Conservation (phyloP, 2,888 invertebrate genomes). For the Cabera pusaria region DNA sequence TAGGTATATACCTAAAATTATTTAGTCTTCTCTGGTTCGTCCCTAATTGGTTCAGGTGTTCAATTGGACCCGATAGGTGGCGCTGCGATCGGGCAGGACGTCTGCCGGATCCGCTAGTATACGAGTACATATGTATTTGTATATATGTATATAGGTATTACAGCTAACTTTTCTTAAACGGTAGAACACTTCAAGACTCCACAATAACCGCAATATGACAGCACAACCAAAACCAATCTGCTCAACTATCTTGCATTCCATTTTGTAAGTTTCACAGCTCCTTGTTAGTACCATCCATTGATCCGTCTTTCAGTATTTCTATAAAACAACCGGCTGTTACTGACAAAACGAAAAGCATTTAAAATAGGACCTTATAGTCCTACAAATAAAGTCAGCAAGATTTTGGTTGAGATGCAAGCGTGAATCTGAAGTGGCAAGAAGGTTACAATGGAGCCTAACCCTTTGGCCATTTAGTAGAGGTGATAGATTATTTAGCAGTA, state of each 20-base stretch:
- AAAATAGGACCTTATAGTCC: not conserved
- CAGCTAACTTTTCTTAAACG: conserved; percentile 5
- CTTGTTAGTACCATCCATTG: conserved; percentile 69
- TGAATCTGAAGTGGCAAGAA: not conserved
- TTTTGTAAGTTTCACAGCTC: conserved; percentile 72
- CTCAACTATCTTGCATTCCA: conserved; percentile 34
- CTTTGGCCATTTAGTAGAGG: conserved; percentile 43
- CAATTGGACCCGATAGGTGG: too few species aligned
- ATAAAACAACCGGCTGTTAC: not conserved
- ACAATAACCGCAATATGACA: conserved; percentile 30
- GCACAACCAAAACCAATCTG: conserved; percentile 33
- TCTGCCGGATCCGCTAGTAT: too few species aligned
- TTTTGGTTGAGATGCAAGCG: not conserved
- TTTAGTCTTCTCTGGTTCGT: too few species aligned
- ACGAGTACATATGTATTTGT: too few species aligned
- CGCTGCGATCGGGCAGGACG: too few species aligned
- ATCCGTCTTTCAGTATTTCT: conserved; percentile 59
- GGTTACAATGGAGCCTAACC: conserved; percentile 59
- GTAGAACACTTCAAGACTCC: conserved; percentile 20
- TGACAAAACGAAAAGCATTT: not conserved
- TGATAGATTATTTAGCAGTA: conserved; percentile 28
- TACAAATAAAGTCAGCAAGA: not conserved
- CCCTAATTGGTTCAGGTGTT: too few species aligned
- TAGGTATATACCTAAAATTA: too few species aligned
- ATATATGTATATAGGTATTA: too few species aligned